Evolutionary conservation across 2,113 vertebrate species (phyloP).

Genomic region (Pseudolaguvia tuberculata): DNA sequence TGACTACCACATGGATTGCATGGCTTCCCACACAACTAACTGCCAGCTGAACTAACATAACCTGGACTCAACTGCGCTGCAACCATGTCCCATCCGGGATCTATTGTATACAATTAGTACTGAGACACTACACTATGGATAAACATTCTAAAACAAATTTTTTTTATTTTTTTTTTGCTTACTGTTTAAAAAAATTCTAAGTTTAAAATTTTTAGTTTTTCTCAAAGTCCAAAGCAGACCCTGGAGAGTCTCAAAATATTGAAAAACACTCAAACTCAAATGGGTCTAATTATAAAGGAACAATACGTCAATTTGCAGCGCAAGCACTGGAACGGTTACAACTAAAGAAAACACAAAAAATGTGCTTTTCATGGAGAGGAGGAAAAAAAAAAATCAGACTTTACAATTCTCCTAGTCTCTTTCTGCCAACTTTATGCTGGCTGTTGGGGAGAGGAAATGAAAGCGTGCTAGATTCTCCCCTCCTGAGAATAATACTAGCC

Average conservation of each 20-base stretch:
- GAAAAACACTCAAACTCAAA: slow-evolving; percentile 47
- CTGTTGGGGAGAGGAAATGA: slow-evolving; percentile 76
- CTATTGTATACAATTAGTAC: slow-evolving; percentile 67
- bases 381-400: slow-evolving; percentile 63
- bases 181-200: slow-evolving; percentile 16
- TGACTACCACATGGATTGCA: slow-evolving; percentile 35
- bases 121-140: slow-evolving; percentile 47
- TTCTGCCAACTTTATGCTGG: slow-evolving; percentile 74
- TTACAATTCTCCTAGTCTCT: slow-evolving; percentile 66
- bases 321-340: slow-evolving; percentile 63
- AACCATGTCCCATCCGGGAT: slow-evolving; percentile 65
- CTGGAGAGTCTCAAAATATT: slow-evolving; percentile 49
- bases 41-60: slow-evolving; percentile 59
- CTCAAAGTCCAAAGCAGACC: slow-evolving; percentile 52
- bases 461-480: slow-evolving; percentile 77
- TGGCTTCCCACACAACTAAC: slow-evolving; percentile 46
- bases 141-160: slow-evolving; percentile 41
- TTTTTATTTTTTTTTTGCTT: slow-evolving; percentile 11
- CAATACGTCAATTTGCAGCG: slow-evolving; percentile 67
- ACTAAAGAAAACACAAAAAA: slow-evolving; percentile 63
- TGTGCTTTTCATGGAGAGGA: slow-evolving; percentile 64
- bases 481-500: slow-evolving; percentile 75
- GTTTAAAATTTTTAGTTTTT: slow-evolving; percentile 21
- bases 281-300: slow-evolving; percentile 64
- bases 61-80: slow-evolving; percentile 54